Base-by-base conservation (phyloP, 2,888 invertebrate genomes). In the Erebia epiphron region DNA sequence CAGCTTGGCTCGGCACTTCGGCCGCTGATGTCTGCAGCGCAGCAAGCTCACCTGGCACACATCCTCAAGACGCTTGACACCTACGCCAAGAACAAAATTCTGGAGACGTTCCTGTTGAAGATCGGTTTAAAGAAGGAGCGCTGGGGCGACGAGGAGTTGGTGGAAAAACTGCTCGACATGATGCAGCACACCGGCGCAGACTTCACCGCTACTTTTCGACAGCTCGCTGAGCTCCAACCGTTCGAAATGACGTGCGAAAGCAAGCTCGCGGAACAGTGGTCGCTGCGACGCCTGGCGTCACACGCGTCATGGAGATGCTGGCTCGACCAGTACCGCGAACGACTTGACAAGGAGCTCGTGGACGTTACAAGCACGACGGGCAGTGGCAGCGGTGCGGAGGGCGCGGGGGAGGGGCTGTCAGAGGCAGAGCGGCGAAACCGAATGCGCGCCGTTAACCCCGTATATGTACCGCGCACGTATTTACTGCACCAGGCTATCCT, bases 181-280 rank as follows among this genome's bases (percentile, higher is more conserved):
- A 95, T 96, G 95, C 93, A 95, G 78, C 93, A 94, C 69, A 95
- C 95, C 0, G 95, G 95, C 21, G 94, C 95, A 81, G 49, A 49
- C 49, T 49, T 49, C 49, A 49, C 49, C 14, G 49, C 49, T 14
- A 49, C 49, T 4, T 49, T 49, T 14, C 49, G 49, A 4, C 49
- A 49, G 49, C 49, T 49, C 49, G 49, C 49, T 14, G 49, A 49
- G 14, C 11, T 49, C 13, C 14, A 49, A 49, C 49, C 49, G 49
- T 49, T 14, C 49, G 49, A 49, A 11, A 49, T 49, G 49, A 49
- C 49, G 13, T 14, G 49, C 49, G 49, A 49, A 5, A 49, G 49
- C 49, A 49, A 49, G 49, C 49, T 49, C 49, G 49, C 49, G 14
- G 49, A 49, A 5, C 49, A 49, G 49, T 49, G 49, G 49, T 11